A percentile compares a stretch with the other conserved stretches of the same genome.
Evolutionary conservation across 2,113 vertebrate genomes (phyloP).

Genomic region (Bubo blakistoni): DNA sequence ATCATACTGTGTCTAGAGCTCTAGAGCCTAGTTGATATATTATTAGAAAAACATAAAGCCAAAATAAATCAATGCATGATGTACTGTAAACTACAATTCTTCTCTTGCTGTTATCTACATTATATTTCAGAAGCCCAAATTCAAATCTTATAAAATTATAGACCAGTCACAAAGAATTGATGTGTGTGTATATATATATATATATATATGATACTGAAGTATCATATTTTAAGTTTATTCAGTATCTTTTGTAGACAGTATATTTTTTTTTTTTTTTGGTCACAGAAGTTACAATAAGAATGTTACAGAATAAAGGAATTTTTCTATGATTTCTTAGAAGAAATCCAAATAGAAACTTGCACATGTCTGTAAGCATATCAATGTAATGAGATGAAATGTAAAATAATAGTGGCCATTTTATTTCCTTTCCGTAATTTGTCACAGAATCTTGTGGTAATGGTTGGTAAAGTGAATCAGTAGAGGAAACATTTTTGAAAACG

Average conservation of each 20-base stretch:
- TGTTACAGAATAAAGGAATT: background rate
- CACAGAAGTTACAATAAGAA: background rate
- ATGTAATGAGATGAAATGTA: background rate
- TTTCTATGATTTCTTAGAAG: background rate
- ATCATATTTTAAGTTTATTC: background rate
- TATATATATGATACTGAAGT: background rate
- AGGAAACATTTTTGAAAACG: background rate
- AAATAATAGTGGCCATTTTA: background rate
- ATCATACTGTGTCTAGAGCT: background rate
- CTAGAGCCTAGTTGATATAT: background rate
- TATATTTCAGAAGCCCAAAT: background rate
- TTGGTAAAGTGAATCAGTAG: background rate
- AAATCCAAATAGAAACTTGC: background rate
- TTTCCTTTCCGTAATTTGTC: background rate
- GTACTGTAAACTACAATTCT: background rate
- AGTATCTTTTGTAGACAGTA: background rate
- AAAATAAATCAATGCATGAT: background rate
- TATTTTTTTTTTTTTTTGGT: rapidly evolving
- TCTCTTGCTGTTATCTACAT: background rate
- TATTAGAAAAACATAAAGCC: background rate
- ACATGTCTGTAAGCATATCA: background rate
- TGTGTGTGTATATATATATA: no score
- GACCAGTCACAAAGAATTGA: background rate
- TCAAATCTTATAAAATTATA: background rate
- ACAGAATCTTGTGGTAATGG: background rate